Conservation (phyloP, 2,797 vertebrate species). For the Takifugu rubripes region DNA sequence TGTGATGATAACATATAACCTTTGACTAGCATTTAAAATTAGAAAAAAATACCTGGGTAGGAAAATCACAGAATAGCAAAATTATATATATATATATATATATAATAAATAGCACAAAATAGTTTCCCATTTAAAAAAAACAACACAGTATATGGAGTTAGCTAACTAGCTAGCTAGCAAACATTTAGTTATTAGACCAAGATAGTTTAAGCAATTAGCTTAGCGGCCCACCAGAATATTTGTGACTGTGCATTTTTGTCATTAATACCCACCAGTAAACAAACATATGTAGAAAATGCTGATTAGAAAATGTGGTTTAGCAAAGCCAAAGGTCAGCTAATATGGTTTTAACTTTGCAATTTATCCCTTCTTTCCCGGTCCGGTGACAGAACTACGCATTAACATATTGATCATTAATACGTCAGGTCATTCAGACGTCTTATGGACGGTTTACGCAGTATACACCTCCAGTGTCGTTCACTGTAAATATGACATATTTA, state of each 20-base stretch:
- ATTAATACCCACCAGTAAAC: constrained; percentile 23
- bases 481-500: neutral
- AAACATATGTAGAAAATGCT: neutral
- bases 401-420: neutral
- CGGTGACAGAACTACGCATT: neutral
- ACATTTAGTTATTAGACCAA: neutral
- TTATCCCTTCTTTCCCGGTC: neutral
- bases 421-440: neutral
- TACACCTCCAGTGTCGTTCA: neutral
- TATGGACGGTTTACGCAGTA: neutral
- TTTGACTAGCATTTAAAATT: too few species aligned
- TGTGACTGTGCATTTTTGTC: neutral
- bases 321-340: neutral
- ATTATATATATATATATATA: neutral
- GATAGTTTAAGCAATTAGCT: neutral
- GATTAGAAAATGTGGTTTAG: neutral
- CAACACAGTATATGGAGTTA: constrained; percentile 1
- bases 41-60: too few species aligned
- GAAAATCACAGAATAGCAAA: too few species aligned
- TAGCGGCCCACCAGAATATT: neutral
- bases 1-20: too few species aligned
- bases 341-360: too few species aligned
- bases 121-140: neutral
- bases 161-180: constrained; percentile 4
- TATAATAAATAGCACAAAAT: too few species aligned